Evolutionary conservation across 2,888 invertebrate genomes (phyloP).

Genomic region (Apeira syringaria): DNA sequence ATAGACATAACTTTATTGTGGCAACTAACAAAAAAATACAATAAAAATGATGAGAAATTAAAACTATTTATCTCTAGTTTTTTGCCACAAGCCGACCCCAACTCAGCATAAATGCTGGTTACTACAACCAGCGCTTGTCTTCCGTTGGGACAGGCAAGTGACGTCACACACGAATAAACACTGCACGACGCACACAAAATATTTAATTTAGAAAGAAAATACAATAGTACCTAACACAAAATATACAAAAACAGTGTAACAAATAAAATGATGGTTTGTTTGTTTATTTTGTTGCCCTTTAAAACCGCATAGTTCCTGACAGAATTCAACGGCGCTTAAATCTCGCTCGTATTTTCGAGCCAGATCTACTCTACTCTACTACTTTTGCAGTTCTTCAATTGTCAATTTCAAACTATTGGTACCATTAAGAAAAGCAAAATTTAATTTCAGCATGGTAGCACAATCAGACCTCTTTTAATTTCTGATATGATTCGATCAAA

Average conservation of each 20-base stretch:
- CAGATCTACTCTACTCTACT: not conserved
- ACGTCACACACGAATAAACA: no score
- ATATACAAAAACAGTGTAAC: no score
- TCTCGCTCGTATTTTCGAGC: constrained; percentile 18
- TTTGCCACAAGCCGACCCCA: no score
- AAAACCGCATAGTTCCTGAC: constrained; percentile 10
- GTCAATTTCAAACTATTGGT: constrained; percentile 31
- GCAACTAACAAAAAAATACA: no score
- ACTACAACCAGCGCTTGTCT: no score
- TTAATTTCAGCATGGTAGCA: constrained; percentile 22
- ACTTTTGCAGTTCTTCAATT: constrained; percentile 32
- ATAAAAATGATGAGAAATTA: not conserved
- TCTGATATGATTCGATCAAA: constrained; percentile 29
- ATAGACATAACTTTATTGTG: no score
- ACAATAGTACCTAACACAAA: no score
- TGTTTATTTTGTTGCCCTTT: not conserved
- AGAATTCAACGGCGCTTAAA: constrained; percentile 34
- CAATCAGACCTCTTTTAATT: constrained; percentile 11
- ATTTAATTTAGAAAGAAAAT: no score
- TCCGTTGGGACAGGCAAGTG: no score
- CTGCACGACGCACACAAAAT: no score
- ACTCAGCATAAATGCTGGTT: no score
- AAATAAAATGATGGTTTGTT: no score
- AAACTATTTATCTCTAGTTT: not conserved
- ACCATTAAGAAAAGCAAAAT: constrained; percentile 31